These are phyloP conservation scores for Boulengeromyrus knoepffleri DNA, from an alignment of 2,113 vertebrate species.

Conservation along the genomic window DNA sequence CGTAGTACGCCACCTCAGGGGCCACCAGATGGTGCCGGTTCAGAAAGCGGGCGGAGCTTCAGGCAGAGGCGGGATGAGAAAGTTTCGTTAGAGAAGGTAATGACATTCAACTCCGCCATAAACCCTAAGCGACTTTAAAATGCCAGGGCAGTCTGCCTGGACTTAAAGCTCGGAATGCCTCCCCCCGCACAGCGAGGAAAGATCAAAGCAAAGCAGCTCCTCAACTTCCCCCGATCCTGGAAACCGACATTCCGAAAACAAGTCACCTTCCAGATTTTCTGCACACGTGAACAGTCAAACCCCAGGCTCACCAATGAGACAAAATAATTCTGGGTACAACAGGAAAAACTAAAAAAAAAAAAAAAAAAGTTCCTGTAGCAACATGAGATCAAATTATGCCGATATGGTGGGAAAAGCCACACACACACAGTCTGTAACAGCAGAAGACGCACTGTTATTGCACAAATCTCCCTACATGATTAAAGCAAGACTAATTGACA, in stretches of 20 bases:
- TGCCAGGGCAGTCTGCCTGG: neutral
- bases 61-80: slow-evolving; percentile 19
- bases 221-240: neutral
- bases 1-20: slow-evolving; percentile 59
- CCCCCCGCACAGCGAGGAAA: neutral
- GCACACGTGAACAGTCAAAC: neutral
- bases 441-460: no score
- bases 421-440: neutral
- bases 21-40: slow-evolving; percentile 54
- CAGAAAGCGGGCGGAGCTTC: slow-evolving; percentile 58
- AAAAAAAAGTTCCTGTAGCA: neutral
- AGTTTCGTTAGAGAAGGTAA: neutral
- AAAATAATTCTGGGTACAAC: neutral
- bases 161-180: neutral
- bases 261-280: neutral
- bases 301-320: neutral
- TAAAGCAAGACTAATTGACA: neutral
- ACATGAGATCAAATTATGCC: neutral
- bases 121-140: neutral
- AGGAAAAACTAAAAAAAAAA: neutral
- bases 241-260: neutral
- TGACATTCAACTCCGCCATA: neutral
- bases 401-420: neutral
- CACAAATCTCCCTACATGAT: no score
- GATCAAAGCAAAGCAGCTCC: neutral